Evolutionary conservation across 2,113 vertebrate species (phyloP).

Genomic region (Vimba vimba): DNA sequence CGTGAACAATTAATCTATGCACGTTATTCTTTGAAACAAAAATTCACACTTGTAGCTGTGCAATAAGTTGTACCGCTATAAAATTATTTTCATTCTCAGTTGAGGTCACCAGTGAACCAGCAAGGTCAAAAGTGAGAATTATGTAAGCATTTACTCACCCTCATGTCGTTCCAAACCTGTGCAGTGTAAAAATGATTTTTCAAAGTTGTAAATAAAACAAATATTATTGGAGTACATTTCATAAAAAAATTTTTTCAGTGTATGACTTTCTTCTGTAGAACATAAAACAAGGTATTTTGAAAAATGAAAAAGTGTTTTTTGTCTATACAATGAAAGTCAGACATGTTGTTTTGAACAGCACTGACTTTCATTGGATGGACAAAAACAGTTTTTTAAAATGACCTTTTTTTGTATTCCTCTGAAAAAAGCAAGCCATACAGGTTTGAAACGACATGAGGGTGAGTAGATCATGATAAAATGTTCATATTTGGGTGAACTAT

Average conservation of each 20-base stretch:
- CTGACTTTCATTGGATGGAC: neutral
- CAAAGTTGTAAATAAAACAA: no score
- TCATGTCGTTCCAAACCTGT: no score
- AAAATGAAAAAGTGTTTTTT: no score
- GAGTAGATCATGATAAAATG: neutral
- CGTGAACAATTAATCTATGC: neutral
- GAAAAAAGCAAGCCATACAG: neutral
- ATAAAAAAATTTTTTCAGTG: no score
- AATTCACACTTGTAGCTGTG: neutral
- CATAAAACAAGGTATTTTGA: no score
- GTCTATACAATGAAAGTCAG: no score
- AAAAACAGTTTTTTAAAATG: neutral
- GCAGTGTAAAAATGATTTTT: no score
- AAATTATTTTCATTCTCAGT: neutral
- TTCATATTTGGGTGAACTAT: neutral
- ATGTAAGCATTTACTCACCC: neutral
- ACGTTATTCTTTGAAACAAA: no score
- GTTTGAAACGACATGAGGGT: neutral
- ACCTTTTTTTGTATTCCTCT: neutral
- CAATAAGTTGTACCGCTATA: neutral
- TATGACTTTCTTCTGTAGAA: no score
- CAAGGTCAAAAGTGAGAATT: neutral
- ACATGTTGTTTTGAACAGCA: no score
- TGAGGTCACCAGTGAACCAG: neutral
- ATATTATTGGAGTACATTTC: no score